Evolutionary conservation across 1,140 invertebrate genomes (phyloP).

Genomic region (Brachionus plicatilis): DNA sequence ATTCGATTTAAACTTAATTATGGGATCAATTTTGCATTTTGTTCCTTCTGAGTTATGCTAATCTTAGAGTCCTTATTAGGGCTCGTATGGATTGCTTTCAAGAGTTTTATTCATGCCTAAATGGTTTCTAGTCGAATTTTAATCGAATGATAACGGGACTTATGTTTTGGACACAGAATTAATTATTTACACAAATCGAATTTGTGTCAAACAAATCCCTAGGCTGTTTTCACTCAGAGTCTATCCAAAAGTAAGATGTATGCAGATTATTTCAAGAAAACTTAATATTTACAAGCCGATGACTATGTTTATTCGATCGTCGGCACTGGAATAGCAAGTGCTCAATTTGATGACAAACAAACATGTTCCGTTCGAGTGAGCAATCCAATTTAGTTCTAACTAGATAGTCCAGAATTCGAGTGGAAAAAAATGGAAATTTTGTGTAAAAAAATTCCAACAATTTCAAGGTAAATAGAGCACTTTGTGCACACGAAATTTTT

Average conservation of each 20-base stretch:
- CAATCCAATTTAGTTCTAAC: neutral
- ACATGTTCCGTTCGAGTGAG: conserved; percentile 26
- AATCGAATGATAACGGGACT: conserved; percentile 32
- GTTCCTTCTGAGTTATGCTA: neutral
- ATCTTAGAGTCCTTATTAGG: neutral
- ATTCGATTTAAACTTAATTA: conserved; percentile 32
- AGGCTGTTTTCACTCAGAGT: conserved; percentile 19
- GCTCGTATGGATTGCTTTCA: neutral
- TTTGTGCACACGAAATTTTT: neutral
- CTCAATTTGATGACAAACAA: neutral
- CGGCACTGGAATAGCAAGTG: neutral
- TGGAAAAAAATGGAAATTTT: neutral
- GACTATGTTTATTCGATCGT: conserved; percentile 12
- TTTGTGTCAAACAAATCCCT: conserved; percentile 37
- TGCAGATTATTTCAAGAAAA: neutral
- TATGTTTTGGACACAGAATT: conserved; percentile 11
- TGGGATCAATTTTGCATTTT: conserved; percentile 11
- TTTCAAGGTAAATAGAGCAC: conserved; percentile 1
- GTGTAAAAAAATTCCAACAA: neutral
- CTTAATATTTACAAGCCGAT: conserved; percentile 32
- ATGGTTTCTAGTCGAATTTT: neutral
- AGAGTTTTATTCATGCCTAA: conserved; percentile 12
- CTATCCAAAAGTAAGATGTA: neutral
- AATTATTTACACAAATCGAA: conserved; percentile 23
- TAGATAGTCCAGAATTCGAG: neutral